Conservation (phyloP, 2,113 vertebrate genomes). For the Ptilonorhynchus violaceus region DNA sequence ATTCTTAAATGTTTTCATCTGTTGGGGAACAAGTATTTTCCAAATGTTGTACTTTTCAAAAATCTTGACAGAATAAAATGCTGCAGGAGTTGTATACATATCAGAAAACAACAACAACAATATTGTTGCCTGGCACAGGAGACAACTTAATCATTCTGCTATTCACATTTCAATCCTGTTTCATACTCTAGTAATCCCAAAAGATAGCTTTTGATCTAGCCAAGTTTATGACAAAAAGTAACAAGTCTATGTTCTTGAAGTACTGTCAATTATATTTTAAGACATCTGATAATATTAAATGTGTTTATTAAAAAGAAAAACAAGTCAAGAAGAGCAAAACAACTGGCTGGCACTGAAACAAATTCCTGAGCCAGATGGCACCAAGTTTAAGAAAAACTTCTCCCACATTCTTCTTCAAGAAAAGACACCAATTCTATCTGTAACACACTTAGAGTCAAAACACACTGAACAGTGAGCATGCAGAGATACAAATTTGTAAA, state of each 20-base stretch:
- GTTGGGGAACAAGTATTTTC: conserved; percentile 31
- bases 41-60: conserved; percentile 30
- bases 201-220: neutral
- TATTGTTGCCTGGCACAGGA: conserved; percentile 19
- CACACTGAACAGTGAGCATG: neutral
- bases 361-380: neutral
- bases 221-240: conserved; percentile 1
- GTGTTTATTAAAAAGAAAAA: neutral
- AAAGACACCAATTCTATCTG: neutral
- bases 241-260: neutral
- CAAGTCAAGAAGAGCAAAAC: neutral
- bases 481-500: neutral
- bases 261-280: neutral
- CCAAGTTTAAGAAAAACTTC: neutral
- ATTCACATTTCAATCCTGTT: conserved; percentile 28
- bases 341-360: neutral
- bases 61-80: neutral
- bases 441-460: neutral
- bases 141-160: conserved; percentile 60
- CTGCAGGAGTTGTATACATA: neutral
- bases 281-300: conserved; percentile 21
- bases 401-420: neutral
- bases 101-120: neutral
- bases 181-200: conserved; percentile 2
- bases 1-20: conserved; percentile 7